Evolutionary conservation across 1,140 invertebrate species (phyloP).

Genomic region (Diabrotica undecimpunctata): DNA sequence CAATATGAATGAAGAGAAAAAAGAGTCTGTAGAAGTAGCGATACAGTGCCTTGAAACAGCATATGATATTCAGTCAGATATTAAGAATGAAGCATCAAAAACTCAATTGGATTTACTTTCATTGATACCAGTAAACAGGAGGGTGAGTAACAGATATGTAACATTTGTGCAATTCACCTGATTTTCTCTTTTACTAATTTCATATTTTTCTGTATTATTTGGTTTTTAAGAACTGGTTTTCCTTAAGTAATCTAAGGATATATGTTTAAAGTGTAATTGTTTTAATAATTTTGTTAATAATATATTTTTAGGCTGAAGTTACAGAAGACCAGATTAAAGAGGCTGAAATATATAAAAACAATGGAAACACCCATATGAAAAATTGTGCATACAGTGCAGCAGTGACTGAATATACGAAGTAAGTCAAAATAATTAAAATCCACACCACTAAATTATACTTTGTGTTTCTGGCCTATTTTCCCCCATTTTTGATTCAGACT

Average conservation of each 20-base stretch:
- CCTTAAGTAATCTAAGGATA: no score
- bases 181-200: background rate
- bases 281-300: no score
- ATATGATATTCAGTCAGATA: constrained; percentile 49
- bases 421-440: constrained; percentile 36
- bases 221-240: no score
- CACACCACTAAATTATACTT: no score
- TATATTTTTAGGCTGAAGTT: constrained; percentile 18
- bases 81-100: constrained; percentile 15
- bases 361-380: constrained; percentile 87
- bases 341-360: constrained; percentile 75
- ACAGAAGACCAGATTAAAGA: constrained; percentile 54
- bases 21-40: constrained; percentile 71
- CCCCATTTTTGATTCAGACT: constrained; percentile 12
- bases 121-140: constrained; percentile 21
- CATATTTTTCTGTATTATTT: no score
- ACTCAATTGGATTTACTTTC: constrained; percentile 33
- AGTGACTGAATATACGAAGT: constrained; percentile 74
- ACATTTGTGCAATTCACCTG: no score
- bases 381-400: constrained; percentile 75
- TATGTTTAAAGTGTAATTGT: no score
- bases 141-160: background rate
- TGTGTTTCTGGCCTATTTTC: background rate
- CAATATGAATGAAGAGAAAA: constrained; percentile 33
- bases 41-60: constrained; percentile 74